These are phyloP conservation scores for Branchipolynoe longqiensis DNA, from an alignment of 2,888 invertebrate genomes.

Conservation along the genomic window DNA sequence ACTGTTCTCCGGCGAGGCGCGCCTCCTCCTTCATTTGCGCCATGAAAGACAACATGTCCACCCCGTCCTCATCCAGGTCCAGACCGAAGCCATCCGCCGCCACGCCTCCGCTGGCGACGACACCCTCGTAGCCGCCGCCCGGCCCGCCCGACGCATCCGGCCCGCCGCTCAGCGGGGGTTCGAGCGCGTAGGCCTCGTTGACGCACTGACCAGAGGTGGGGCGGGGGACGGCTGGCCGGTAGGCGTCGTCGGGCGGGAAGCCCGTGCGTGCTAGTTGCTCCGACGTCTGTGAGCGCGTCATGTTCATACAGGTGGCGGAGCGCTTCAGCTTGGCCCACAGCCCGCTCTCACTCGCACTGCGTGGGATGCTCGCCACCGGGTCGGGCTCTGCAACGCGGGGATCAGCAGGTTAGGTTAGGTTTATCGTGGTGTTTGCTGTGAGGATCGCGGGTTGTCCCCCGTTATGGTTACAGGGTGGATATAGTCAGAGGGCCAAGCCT, in stretches of 20 bases:
- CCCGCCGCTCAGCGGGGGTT: not conserved
- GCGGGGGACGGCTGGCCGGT: not conserved
- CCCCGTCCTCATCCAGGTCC: constrained; percentile 35
- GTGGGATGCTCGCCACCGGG: not conserved
- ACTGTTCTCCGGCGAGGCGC: not conserved
- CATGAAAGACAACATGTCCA: constrained; percentile 43
- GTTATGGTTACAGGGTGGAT: no score
- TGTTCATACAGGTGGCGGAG: constrained; percentile 44
- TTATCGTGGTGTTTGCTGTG: no score
- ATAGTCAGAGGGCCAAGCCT: no score
- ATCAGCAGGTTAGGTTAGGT: no score
- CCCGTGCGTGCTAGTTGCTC: constrained; percentile 43
- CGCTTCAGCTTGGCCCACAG: constrained; percentile 55
- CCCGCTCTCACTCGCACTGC: constrained; percentile 57
- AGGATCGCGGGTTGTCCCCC: no score
- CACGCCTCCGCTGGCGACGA: not conserved
- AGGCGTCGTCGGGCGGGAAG: constrained; percentile 29
- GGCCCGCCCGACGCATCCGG: not conserved
- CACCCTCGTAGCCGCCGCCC: not conserved
- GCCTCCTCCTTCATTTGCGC: constrained; percentile 11
- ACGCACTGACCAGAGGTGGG: not conserved
- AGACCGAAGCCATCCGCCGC: not conserved
- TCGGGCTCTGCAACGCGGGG: constrained; percentile 40
- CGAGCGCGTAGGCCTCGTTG: not conserved
- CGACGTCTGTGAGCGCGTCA: constrained; percentile 56